These are phyloP conservation scores for Anniella stebbinsi DNA, from an alignment of 2,797 vertebrate species.

Conservation along the genomic window DNA sequence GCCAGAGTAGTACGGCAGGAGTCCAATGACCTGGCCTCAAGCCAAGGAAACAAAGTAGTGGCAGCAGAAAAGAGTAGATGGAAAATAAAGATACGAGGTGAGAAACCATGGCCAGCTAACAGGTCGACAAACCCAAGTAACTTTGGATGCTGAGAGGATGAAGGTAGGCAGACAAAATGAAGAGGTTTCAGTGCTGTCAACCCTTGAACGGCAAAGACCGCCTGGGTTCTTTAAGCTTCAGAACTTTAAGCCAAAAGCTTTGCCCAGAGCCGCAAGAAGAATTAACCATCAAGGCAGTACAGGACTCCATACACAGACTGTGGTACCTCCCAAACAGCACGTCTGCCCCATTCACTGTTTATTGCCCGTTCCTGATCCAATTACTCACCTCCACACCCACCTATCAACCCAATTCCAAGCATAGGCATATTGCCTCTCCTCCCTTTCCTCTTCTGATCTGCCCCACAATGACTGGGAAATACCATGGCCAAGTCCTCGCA, in stretches of 20 bases:
- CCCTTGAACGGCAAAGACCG: too few species aligned
- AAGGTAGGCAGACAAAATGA: conserved; percentile 19
- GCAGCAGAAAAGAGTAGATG: conserved; percentile 64
- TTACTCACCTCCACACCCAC: not conserved
- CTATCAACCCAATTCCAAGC: not conserved
- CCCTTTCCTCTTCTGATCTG: not conserved
- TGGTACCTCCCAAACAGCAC: not conserved
- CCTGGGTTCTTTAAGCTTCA: not conserved
- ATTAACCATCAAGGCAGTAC: not conserved
- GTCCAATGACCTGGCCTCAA: conserved; percentile 62
- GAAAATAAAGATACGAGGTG: conserved; percentile 70
- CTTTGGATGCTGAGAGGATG: conserved; percentile 47
- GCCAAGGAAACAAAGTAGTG: conserved; percentile 68
- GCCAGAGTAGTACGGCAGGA: conserved; percentile 61
- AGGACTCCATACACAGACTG: not conserved
- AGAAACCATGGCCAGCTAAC: conserved; percentile 61
- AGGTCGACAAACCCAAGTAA: conserved; percentile 62
- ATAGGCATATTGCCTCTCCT: not conserved
- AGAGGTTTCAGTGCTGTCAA: not conserved
- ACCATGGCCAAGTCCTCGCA: too few species aligned
- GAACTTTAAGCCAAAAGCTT: not conserved
- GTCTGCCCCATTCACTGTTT: not conserved
- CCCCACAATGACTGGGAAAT: not conserved
- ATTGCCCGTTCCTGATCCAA: not conserved
- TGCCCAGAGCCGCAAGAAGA: not conserved